Evolutionary conservation across 2,888 invertebrate species (phyloP).

Genomic region (Furcula furcula): DNA sequence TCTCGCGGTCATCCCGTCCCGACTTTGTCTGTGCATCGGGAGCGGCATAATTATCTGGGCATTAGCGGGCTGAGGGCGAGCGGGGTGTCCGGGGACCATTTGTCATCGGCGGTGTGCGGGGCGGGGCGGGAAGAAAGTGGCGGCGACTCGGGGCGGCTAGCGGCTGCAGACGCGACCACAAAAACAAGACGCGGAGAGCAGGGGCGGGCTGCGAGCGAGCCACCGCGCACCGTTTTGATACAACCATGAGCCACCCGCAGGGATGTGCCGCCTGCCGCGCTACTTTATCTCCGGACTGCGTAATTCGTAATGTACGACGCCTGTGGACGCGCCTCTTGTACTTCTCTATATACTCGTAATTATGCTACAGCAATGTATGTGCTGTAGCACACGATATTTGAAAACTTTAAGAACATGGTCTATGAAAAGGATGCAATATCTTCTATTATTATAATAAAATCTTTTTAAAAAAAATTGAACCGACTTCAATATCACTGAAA

Average conservation of each 20-base stretch:
- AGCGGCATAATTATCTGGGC: constrained; percentile 77
- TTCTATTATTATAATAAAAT: too few species aligned
- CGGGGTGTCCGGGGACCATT: constrained; percentile 75
- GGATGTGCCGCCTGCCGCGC: constrained; percentile 46
- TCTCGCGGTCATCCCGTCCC: constrained; percentile 69
- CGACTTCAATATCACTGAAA: too few species aligned
- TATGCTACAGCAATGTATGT: constrained; percentile 8
- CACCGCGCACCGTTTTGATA: constrained; percentile 42
- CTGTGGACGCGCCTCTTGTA: too few species aligned
- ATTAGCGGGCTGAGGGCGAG: constrained; percentile 64
- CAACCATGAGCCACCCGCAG: constrained; percentile 47
- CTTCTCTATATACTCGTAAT: too few species aligned
- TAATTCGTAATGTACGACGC: constrained; percentile 35
- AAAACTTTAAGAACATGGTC: too few species aligned
- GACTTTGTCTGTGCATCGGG: constrained; percentile 64
- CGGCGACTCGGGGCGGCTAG: constrained; percentile 71
- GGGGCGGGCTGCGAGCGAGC: constrained; percentile 62
- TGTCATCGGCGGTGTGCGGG: constrained; percentile 69
- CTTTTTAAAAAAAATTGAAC: too few species aligned
- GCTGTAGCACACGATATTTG: too few species aligned
- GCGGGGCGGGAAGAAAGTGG: constrained; percentile 59
- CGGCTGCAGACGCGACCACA: constrained; percentile 78
- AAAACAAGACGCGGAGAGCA: constrained; percentile 73
- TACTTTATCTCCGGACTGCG: constrained; percentile 37
- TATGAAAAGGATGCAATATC: too few species aligned